phyloP scores from a whole-genome alignment of 2,113 vertebrate genomes.

The Plecturocebus donacophilus region DNA sequence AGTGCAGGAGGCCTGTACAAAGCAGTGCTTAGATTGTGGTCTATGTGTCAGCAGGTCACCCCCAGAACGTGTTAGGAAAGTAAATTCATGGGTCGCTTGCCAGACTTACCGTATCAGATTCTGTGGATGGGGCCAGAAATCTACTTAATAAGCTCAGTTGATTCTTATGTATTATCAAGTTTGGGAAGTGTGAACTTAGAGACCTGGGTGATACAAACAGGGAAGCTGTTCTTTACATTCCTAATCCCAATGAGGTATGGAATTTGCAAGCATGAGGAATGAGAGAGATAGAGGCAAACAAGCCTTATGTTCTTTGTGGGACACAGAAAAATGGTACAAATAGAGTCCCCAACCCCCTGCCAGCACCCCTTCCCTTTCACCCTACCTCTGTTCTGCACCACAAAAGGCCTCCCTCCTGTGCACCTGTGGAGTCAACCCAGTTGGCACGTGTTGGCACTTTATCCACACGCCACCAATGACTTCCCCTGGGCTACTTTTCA shows the following conservation, averaged over 20 bases:
- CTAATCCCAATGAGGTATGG: neutral
- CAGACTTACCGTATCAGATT: neutral
- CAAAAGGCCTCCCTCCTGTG: neutral
- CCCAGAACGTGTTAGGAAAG: neutral
- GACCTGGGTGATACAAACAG: neutral
- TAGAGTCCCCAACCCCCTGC: accelerated
- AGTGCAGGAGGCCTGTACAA: neutral
- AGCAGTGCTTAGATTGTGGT: neutral
- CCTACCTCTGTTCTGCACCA: neutral
- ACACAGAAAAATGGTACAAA: neutral
- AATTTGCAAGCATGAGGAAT: neutral
- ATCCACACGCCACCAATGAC: neutral
- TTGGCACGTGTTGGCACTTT: neutral
- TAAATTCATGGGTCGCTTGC: neutral
- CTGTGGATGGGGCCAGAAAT: neutral
- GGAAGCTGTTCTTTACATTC: neutral
- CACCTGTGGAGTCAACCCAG: neutral
- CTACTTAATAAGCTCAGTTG: neutral
- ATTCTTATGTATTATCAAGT: neutral
- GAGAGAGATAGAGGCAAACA: neutral
- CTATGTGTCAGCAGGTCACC: neutral
- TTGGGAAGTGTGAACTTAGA: neutral
- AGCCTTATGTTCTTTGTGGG: neutral
- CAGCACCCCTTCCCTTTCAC: too few species aligned
- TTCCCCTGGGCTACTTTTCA: neutral